Base-by-base conservation (phyloP, 2,113 vertebrate genomes). In the Tupaia chinensis region DNA sequence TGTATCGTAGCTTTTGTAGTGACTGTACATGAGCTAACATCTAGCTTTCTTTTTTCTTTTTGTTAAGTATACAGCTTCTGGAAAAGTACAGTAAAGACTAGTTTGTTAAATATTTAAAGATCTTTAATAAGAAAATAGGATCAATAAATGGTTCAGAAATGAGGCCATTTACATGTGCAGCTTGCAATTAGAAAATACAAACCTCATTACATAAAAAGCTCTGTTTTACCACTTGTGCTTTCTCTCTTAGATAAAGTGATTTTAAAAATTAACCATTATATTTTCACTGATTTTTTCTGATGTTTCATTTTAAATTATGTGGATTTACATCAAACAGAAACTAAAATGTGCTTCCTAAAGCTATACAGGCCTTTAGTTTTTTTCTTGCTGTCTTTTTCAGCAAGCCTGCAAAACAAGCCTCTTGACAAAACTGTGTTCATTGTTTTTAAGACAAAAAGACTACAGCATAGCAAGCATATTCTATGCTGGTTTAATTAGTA, bases 211-310 rank as follows among this genome's bases (percentile, higher is more conserved):
- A 25, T 15, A 92, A 94, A 34, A 2, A 11, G 54, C 20, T 20
- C 12, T 65, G 2, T 76, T 93, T 53, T 54, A 82, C 69, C 44
- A 88, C 91, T 85, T 74, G n/a, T 3, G 91, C 54, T 76, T 89
- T 91, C 78, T 73, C 44, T 88, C 81, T 95, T 56, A 97, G 84
- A 95, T 82, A 98, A 92, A 98, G 96, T n/a, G 97, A 97, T 96
- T 98, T 98, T 69, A 97, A 68, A 97, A 98, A 96, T 97, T 97
- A 98, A 96, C 90, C 91, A 97, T 97, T 98, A 95, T 97, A 96
- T 97, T 89, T 93, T 90, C 63, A 97, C 96, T 87, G 97, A 80
- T n/a, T 11, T 86, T 91, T 88, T 88, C 97, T 96, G 97, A 98
- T 98, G 98, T 77, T 91, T 92, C 96, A 98, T 95, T 98, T 98